phyloP scores from a whole-genome alignment of 2,888 invertebrate genomes.

The Plagodis dolabraria region DNA sequence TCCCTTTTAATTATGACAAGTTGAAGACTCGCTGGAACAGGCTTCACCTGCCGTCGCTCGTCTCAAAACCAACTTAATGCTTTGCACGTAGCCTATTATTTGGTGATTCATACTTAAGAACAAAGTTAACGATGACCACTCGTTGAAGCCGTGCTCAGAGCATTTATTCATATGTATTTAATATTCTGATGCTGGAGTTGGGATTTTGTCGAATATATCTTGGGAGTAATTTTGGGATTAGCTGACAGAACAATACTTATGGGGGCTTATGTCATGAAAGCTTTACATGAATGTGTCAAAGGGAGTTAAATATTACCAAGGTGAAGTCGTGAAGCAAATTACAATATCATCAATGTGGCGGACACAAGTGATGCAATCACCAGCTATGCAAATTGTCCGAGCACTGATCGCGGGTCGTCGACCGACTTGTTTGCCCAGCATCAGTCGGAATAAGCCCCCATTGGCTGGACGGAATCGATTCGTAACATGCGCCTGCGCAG shows the following conservation, averaged over 20 bases:
- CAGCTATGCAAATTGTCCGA: slow-evolving; percentile 77
- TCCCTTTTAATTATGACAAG: slow-evolving; percentile 63
- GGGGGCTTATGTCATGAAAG: slow-evolving; percentile 3
- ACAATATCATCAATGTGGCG: slow-evolving; percentile 65
- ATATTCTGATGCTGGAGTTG: slow-evolving; percentile 35
- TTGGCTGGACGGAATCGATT: slow-evolving; percentile 76
- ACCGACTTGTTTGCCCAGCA: slow-evolving; percentile 71
- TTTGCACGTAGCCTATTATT: slow-evolving; percentile 39
- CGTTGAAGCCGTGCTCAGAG: slow-evolving; percentile 31
- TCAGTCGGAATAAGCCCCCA: slow-evolving; percentile 64
- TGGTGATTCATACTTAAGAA: slow-evolving; percentile 43
- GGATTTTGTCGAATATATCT: slow-evolving; percentile 22
- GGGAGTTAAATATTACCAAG: slow-evolving; percentile 20
- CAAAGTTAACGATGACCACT: slow-evolving; percentile 36
- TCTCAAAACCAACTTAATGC: slow-evolving; percentile 40
- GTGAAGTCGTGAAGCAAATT: slow-evolving; percentile 46
- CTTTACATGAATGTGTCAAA: slow-evolving; percentile 9
- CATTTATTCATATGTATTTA: slow-evolving; percentile 32
- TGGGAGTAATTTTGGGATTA: slow-evolving; percentile 3
- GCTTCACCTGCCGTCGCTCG: slow-evolving; percentile 46
- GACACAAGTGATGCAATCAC: slow-evolving; percentile 73
- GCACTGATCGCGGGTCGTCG: slow-evolving; percentile 65
- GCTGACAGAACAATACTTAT: background rate
- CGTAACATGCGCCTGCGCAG: slow-evolving; percentile 71
- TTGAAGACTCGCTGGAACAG: slow-evolving; percentile 51